Evolutionary conservation across 1,140 invertebrate genomes (phyloP), one percentile per base, ranked within the genome.

Genomic region (Popillia japonica): DNA sequence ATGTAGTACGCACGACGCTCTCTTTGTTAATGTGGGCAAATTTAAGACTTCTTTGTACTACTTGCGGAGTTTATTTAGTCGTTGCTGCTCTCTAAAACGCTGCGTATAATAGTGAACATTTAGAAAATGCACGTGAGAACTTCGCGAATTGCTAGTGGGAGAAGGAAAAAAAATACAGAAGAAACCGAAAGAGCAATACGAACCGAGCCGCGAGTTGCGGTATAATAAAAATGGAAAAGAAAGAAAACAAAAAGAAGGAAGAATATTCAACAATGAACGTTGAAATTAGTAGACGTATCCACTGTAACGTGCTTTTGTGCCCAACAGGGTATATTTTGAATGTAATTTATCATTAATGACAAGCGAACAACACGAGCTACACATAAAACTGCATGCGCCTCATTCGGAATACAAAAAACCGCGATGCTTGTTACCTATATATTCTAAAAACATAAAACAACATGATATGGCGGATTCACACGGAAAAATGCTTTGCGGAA

Each of bases 31-130:
- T 34, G 72, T 40, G 40, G 14, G 41, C 72, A 44, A 74, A 74
- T 74, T 74, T 74, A 74, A 74, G 72, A 74, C 72, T 74, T 74
- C 72, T 74, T 74, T 74, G 72, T 74, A 42, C 34, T 74, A 74
- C 72, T 74, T 41, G 40, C 40, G n/a, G 11, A 74, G 72, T 74
- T 74, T 74, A 74, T 74, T 74, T 74, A 74, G 72, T 74, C 41
- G 41, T 44, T 41, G 14, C 34, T 22, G 61, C 22, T 2, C 61
- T 34, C 61, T 23, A 68, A 68, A 68, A 68, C 22, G 22, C 22
- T 68, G 27, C 61, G 61, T 34, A 34, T 34, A 34, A 34, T 34
- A 34, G 27, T 27, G 61, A 68, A 68, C 61, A 68, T 68, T 68
- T 68, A 68, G 61, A 68, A 68, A 55, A 68, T 34, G 61, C 61